A percentile compares a stretch with the other conserved stretches of the same genome.
These are phyloP conservation scores for Nebria brevicollis DNA, from an alignment of 2,888 invertebrate genomes.

Conservation along the genomic window DNA sequence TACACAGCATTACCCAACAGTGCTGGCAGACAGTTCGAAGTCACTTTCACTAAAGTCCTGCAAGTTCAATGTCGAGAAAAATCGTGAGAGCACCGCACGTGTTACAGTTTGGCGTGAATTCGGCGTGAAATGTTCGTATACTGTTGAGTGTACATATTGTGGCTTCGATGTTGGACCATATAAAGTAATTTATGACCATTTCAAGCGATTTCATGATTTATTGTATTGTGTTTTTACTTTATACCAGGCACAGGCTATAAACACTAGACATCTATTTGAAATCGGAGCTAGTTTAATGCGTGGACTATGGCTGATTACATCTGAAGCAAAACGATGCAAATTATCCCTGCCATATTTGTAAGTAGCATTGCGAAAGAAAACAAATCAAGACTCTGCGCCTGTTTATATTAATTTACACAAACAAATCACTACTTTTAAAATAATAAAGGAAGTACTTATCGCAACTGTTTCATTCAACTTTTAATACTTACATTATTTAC, in stretches of 20 bases:
- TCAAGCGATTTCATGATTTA: neutral
- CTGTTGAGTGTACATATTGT: conserved; percentile 88
- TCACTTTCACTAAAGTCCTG: conserved; percentile 79
- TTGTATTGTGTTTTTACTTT: neutral
- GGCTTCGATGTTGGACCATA: conserved; percentile 82
- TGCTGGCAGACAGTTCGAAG: conserved; percentile 76
- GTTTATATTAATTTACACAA: too few species aligned
- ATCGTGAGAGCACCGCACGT: conserved; percentile 84
- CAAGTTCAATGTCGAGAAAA: conserved; percentile 79
- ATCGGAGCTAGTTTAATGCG: conserved; percentile 53
- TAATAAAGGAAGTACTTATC: too few species aligned
- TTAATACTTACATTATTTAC: too few species aligned
- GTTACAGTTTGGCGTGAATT: conserved; percentile 89
- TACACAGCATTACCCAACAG: conserved; percentile 64
- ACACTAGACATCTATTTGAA: conserved; percentile 52
- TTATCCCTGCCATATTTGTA: conserved; percentile 43
- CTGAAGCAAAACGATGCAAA: conserved; percentile 41
- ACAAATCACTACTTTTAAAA: too few species aligned
- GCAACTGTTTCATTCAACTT: too few species aligned
- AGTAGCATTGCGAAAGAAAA: neutral
- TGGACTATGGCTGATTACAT: conserved; percentile 49
- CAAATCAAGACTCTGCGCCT: too few species aligned
- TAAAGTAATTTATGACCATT: conserved; percentile 63
- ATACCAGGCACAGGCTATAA: conserved; percentile 47
- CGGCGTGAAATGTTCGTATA: conserved; percentile 79